These are phyloP conservation scores for Acropora tenuis DNA, from an alignment of 64 coral and sea anemone genomes.

Conservation along the genomic window DNA sequence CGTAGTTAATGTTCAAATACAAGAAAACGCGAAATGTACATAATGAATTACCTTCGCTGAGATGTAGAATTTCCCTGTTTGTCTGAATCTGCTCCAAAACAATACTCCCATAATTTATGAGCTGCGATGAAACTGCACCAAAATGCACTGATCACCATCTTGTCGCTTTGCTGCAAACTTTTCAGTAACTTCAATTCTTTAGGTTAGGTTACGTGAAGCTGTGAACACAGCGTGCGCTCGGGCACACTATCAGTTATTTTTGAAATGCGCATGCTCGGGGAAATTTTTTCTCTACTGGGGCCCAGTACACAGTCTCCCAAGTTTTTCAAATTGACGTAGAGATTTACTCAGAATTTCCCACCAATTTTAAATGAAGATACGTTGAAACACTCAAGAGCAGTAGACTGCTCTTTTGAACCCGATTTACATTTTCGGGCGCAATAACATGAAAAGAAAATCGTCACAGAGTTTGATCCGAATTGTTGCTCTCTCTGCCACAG, in stretches of 20 bases:
- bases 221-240: not conserved
- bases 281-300: no score
- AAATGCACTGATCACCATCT: not conserved
- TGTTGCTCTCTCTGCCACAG: conserved; percentile 93
- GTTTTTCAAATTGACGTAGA: no score
- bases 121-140: not conserved
- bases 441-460: conserved; percentile 2
- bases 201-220: not conserved
- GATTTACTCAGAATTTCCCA: no score
- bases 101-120: not conserved
- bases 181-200: not conserved
- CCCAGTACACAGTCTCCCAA: no score
- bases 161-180: not conserved
- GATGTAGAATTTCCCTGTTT: not conserved
- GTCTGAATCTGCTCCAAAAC: not conserved
- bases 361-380: no score
- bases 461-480: conserved; percentile 98
- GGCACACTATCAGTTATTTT: no score
- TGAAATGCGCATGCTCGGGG: no score
- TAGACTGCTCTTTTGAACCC: no score
- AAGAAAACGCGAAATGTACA: not conserved
- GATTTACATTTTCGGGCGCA: no score
- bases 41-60: not conserved
- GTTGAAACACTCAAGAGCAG: no score
- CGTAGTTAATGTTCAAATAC: no score